Conservation (phyloP, 2,113 vertebrate species). For the Grantiella picta region DNA sequence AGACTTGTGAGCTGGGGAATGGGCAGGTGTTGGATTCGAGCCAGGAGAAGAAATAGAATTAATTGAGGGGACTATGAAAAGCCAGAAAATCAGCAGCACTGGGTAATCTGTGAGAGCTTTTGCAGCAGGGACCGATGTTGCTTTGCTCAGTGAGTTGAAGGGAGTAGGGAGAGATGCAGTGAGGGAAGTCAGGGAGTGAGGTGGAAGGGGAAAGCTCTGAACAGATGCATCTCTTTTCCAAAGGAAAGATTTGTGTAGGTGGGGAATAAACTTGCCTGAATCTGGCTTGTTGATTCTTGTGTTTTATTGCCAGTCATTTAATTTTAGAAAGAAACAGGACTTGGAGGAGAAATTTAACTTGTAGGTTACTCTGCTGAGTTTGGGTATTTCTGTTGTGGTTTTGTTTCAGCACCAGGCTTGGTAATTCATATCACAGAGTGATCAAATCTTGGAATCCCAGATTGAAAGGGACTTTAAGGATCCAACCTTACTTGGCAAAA, state of each 20-base stretch:
- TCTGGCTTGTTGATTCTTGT: background rate
- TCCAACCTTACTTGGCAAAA: background rate
- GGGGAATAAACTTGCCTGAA: background rate
- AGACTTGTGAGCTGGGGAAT: background rate
- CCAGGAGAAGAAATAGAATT: background rate
- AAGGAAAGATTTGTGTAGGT: background rate
- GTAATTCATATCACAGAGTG: background rate
- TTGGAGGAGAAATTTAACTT: background rate
- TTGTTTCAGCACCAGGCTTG: background rate
- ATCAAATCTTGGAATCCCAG: background rate
- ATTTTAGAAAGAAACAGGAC: background rate
- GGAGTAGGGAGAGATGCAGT: background rate
- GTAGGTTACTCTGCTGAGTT: background rate
- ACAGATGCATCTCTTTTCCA: background rate
- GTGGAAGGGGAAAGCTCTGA: background rate
- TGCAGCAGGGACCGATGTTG: background rate
- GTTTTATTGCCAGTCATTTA: background rate
- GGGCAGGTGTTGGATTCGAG: background rate
- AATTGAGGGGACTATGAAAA: background rate
- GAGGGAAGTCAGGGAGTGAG: background rate
- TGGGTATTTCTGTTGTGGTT: background rate
- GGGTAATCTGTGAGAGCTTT: background rate
- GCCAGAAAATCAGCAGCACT: background rate
- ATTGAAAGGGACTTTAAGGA: background rate
- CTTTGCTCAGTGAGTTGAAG: background rate